Evolutionary conservation across 2,888 invertebrate genomes (phyloP), one percentile per base, ranked within the genome.

Genomic region (Meghimatium bilineatum): DNA sequence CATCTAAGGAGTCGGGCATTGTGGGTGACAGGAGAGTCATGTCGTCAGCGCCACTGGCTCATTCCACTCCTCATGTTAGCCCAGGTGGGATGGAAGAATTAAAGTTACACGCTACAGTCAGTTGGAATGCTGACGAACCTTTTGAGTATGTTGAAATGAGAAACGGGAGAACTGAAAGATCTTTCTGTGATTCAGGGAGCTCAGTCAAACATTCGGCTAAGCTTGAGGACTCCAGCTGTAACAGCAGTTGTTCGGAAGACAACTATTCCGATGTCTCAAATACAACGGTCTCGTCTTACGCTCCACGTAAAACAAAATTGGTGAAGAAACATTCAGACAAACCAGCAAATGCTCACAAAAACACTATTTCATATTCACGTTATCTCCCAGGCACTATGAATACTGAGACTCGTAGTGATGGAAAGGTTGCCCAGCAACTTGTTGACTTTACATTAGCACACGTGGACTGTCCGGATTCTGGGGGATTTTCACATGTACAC

Each of bases 51-150:
- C 84, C 84, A 14, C 56, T 84, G 52, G 84, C 84, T 26, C 84
- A 84, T 72, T 84, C 84, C 17, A 84, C 80, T 14, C 84, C 84
- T 0, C 80, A 80, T 63, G 84, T 80, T 34, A 84, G 84, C 36
- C 84, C 84, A 3, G 38, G 84, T n/a, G 75, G 84, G 12, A 10
- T 29, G 0, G 75, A 67, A 20, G 80, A 79, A n/a, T 26, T 71
- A 14, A 72, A 38, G 38, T 44, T 84, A 8, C 66, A 36, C 34
- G 56, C 80, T 14, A 74, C 32, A 12, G 75, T 49, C 66, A 66
- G 63, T n/a, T 84, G 84, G 84, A 52, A 74, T 52, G 84, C 63
- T 34, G 84, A 83, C 56, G 77, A 71, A 32, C 38, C 66, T 17
- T n/a, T n/a, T 17, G 83, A 49, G 5, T 32, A 34, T 1, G 34